phyloP scores from a whole-genome alignment of 2,113 vertebrate species.

The Nothoprocta pentlandii region DNA sequence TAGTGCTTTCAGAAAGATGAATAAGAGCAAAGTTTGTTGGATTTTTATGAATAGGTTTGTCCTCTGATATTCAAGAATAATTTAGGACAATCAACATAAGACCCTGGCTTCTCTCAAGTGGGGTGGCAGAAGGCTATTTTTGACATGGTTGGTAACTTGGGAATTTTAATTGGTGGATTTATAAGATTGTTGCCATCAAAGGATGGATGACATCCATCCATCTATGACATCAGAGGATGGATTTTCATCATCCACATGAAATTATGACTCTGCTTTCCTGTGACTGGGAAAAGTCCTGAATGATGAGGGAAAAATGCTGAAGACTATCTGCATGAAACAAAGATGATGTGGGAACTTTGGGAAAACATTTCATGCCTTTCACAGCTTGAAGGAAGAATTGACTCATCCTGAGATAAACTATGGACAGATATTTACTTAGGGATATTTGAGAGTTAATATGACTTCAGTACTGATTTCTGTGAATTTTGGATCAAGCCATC shows the following conservation, averaged over 20 bases:
- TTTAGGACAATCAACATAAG: not conserved
- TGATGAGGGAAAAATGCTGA: not conserved
- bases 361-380: not conserved
- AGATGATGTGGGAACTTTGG: not conserved
- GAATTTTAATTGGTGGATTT: not conserved
- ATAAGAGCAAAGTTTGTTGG: not conserved
- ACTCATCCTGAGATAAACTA: not conserved
- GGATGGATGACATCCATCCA: not conserved
- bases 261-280: not conserved
- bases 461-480: not conserved
- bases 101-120: not conserved
- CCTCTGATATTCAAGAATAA: not conserved
- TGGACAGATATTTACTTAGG: not conserved
- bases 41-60: not conserved
- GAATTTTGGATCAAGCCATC: not conserved
- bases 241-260: not conserved
- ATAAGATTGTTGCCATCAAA: not conserved
- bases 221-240: not conserved
- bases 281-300: not conserved
- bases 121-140: not conserved
- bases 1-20: not conserved
- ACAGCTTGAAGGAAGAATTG: not conserved
- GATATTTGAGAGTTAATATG: too few relatives aligned
- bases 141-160: not conserved
- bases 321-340: not conserved